Percentiles rank a stretch among this genome's conserved stretches.
phyloP scores from a whole-genome alignment of 2,888 invertebrate genomes.

The Saturnia japonica region DNA sequence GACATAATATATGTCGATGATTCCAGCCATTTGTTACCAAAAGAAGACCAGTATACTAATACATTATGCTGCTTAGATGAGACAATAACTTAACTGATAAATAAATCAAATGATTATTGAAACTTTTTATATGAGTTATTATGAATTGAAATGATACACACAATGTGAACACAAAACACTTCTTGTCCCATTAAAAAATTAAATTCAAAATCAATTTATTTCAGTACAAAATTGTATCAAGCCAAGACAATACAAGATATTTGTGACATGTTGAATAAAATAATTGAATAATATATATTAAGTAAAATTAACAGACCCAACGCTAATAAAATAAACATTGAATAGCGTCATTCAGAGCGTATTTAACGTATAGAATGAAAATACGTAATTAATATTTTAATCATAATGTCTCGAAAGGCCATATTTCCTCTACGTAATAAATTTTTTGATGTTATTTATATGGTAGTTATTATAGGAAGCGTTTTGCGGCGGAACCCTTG shows the following conservation, averaged over 20 bases:
- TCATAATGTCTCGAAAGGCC: not conserved
- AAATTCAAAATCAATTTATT: no score
- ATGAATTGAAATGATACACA: no score
- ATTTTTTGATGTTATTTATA: conserved; percentile 2
- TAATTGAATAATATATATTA: not conserved
- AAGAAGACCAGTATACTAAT: no score
- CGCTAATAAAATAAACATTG: not conserved
- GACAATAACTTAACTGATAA: not conserved
- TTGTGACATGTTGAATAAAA: not conserved
- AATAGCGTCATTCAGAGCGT: not conserved
- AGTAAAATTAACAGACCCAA: not conserved
- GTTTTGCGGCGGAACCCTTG: conserved; percentile 93
- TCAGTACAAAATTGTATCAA: not conserved
- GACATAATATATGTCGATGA: no score
- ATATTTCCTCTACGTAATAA: not conserved
- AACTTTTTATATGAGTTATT: not conserved
- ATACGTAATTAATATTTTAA: not conserved
- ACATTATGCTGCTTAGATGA: not conserved
- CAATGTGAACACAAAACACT: no score
- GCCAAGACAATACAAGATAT: not conserved
- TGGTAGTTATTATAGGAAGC: conserved; percentile 83
- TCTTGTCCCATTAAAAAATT: no score
- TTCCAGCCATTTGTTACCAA: no score
- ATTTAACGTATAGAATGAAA: not conserved
- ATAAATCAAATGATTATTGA: not conserved